Base-by-base conservation (phyloP, 2,888 invertebrate species). In the Ophraella communa region DNA sequence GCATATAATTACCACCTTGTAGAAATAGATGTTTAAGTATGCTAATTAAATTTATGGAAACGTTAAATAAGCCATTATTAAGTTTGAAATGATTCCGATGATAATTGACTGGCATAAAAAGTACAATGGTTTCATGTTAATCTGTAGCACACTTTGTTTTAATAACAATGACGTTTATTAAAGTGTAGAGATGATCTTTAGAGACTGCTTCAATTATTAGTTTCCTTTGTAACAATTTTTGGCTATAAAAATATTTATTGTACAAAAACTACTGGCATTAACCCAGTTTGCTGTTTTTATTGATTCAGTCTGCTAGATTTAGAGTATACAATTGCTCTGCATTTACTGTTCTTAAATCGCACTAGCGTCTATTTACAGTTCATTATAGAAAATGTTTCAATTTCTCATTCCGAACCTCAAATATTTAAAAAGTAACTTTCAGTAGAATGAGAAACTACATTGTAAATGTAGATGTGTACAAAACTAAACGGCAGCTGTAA, bases 401-500 rank as follows among this genome's bases (percentile, higher is more conserved):
- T 45, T 45, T 45, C 45, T 45, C n/a, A 45, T 45, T 45, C 21
- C 14, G n/a, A 45, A 45, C 45, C 45, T 45, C 45, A 45, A 45
- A 45, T 45, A 45, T 45, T 45, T 45, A 21, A 45, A 45, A 45
- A 45, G 45, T n/a, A 45, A 51, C 27, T n/a, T 27, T 27, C 14
- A 14, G 27, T 51, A 27, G 27, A 10, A 51, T n/a, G n/a, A 4
- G 8, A 27, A 51, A 51, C 49, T 51, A 51, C 27, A 51, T 27
- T 51, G 49, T 51, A 51, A 23, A 27, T 14, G 49, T 24, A 24
- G 7, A 51, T 51, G 49, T 27, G 49, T 51, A 27, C 27, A 27
- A 51, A 51, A 51, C 49, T 51, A 51, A 51, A 51, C 14, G n/a
- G 49, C 21, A 51, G 49, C 49, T 8, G 24, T 51, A 51, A 51